A percentile compares a stretch with the other conserved stretches of the same genome.
phyloP scores from a whole-genome alignment of 2,888 invertebrate species.

The Zygogramma bicolorata region DNA sequence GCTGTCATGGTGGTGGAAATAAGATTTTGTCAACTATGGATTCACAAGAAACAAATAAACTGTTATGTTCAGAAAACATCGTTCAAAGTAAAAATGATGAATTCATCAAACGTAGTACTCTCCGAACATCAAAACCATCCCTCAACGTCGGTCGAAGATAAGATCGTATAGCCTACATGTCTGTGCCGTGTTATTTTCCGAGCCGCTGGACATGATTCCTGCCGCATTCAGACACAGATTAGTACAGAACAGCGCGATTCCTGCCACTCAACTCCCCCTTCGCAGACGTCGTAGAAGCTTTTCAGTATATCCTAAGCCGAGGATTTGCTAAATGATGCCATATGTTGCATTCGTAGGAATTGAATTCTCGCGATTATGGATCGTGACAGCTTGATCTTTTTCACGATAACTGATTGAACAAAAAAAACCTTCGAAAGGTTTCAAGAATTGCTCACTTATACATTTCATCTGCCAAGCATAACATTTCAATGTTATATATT shows the following conservation, averaged over 20 bases:
- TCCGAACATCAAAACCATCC: no score
- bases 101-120: no score
- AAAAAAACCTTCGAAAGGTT: background rate
- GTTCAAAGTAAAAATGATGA: no score
- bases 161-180: conserved; percentile 11
- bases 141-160: conserved; percentile 42
- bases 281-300: conserved; percentile 34
- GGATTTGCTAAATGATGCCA: conserved; percentile 43
- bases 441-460: background rate
- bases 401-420: conserved; percentile 2
- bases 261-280: conserved; percentile 59
- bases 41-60: no score
- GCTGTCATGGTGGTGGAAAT: no score
- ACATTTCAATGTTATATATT: no score
- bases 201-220: conserved; percentile 70
- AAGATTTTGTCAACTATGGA: no score
- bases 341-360: conserved; percentile 40
- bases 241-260: conserved; percentile 62
- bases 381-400: conserved; percentile 16
- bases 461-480: background rate
- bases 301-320: conserved; percentile 35
- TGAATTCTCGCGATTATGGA: conserved; percentile 22
- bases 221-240: conserved; percentile 62
- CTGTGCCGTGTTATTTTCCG: conserved; percentile 69
- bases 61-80: no score